A percentile compares a stretch with the other conserved stretches of the same genome.
Evolutionary conservation across 2,888 invertebrate species (phyloP).

Genomic region (Lasioglossum pauxillum): DNA sequence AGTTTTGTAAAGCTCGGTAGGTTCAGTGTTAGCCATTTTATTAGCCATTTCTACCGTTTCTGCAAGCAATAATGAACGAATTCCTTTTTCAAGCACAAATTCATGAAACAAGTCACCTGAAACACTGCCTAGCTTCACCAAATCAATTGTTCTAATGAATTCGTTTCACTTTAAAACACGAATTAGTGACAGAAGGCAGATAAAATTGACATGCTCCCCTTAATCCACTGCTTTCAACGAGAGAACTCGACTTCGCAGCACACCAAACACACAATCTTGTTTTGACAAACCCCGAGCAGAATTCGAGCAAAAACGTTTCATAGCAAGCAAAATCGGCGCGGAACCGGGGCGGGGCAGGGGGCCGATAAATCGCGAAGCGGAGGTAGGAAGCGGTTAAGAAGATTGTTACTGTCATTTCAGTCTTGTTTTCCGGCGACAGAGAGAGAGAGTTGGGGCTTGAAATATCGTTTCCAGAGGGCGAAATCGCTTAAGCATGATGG

Average conservation of each 20-base stretch:
- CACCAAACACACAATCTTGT: neutral
- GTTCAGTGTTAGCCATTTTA: no score
- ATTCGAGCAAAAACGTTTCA: neutral
- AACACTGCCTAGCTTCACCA: no score
- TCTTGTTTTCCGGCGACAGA: neutral
- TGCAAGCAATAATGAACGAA: no score
- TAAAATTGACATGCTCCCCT: neutral
- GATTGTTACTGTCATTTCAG: neutral
- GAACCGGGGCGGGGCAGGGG: neutral
- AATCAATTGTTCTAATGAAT: no score
- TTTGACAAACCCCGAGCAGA: neutral
- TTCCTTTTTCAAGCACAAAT: neutral
- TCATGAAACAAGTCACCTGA: neutral
- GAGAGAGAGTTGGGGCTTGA: neutral
- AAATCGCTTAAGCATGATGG: conserved; percentile 7
- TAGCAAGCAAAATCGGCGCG: neutral
- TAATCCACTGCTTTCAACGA: neutral
- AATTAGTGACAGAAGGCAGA: neutral
- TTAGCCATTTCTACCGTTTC: no score
- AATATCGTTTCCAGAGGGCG: neutral
- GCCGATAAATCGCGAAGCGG: neutral
- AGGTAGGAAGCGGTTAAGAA: conserved; percentile 4
- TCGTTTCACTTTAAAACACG: neutral
- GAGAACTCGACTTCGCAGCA: neutral
- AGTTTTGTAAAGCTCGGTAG: no score